Conservation (phyloP, 2,797 vertebrate species). For the Paedocypris micromegethes region DNA sequence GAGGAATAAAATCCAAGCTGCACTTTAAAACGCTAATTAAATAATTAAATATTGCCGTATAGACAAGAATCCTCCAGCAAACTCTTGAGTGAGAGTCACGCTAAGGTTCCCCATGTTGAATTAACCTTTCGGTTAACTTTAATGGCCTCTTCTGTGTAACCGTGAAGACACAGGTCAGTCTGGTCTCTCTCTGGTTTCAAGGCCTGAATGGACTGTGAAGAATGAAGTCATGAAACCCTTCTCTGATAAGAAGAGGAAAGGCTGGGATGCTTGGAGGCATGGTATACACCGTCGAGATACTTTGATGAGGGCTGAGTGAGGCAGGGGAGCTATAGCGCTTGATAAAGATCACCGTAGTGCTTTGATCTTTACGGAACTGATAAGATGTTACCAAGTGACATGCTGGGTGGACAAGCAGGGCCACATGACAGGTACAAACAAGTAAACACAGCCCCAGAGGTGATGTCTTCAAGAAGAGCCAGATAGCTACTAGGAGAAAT, state of each 20-base stretch:
- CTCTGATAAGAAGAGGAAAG: conserved; percentile 73
- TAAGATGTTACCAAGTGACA: conserved; percentile 69
- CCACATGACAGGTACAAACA: conserved; percentile 76
- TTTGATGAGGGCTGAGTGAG: conserved; percentile 58
- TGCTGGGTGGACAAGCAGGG: conserved; percentile 70
- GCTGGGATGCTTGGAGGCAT: conserved; percentile 65
- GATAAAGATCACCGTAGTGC: conserved; percentile 69
- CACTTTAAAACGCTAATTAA: too few relatives aligned
- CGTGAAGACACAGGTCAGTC: conserved; percentile 54
- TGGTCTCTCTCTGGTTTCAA: conserved; percentile 60
- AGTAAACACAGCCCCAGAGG: conserved; percentile 56
- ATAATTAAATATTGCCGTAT: too few relatives aligned
- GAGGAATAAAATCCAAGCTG: too few relatives aligned
- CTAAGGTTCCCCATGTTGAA: conserved; percentile 45
- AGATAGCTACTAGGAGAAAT: conserved; percentile 52
- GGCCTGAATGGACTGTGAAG: conserved; percentile 60
- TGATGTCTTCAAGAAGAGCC: conserved; percentile 45
- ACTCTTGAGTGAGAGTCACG: not conserved
- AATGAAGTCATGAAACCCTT: conserved; percentile 45
- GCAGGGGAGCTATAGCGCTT: conserved; percentile 66
- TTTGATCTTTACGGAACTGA: conserved; percentile 72
- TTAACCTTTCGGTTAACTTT: conserved; percentile 55
- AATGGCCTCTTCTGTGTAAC: conserved; percentile 61
- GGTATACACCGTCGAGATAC: conserved; percentile 59
- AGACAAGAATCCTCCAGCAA: too few relatives aligned